These are phyloP conservation scores for Vannuccia rotundouncinata DNA, from an alignment of 2,888 invertebrate species.

Conservation along the genomic window DNA sequence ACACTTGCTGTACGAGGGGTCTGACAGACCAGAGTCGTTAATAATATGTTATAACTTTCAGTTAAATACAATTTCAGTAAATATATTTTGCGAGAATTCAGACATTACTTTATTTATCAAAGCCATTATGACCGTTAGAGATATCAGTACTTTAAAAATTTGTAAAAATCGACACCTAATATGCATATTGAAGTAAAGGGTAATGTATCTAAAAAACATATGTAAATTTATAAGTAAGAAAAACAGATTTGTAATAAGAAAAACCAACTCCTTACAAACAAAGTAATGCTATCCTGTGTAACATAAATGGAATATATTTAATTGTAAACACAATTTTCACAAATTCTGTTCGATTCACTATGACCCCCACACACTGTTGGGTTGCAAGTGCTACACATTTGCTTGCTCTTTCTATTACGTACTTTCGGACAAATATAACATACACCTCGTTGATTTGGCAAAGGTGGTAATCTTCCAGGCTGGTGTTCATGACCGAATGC, in stretches of 20 bases:
- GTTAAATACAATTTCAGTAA: constrained; percentile 16
- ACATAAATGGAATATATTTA: background rate
- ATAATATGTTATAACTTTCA: constrained; percentile 16
- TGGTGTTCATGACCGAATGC: constrained; percentile 4
- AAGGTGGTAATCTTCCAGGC: constrained; percentile 19
- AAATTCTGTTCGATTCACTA: background rate
- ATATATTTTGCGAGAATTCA: constrained; percentile 9
- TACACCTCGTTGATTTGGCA: constrained; percentile 21
- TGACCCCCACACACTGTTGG: background rate
- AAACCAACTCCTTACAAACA: constrained; percentile 19
- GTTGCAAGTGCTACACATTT: background rate
- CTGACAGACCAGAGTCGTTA: constrained; percentile 12
- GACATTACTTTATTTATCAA: constrained; percentile 10
- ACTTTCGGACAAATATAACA: background rate
- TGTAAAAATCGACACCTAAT: background rate
- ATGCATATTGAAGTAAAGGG: constrained; percentile 12
- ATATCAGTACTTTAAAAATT: constrained; percentile 19
- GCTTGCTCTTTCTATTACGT: background rate
- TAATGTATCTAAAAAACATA: constrained; percentile 19
- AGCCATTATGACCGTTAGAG: constrained; percentile 14
- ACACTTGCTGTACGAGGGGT: constrained; percentile 18
- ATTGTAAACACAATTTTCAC: background rate
- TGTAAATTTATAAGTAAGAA: constrained; percentile 15
- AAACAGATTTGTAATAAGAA: constrained; percentile 26
- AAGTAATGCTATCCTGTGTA: constrained; percentile 13